These are phyloP conservation scores for Platygyra sinensis DNA, from an alignment of 64 coral and sea anemone genomes.

Conservation along the genomic window DNA sequence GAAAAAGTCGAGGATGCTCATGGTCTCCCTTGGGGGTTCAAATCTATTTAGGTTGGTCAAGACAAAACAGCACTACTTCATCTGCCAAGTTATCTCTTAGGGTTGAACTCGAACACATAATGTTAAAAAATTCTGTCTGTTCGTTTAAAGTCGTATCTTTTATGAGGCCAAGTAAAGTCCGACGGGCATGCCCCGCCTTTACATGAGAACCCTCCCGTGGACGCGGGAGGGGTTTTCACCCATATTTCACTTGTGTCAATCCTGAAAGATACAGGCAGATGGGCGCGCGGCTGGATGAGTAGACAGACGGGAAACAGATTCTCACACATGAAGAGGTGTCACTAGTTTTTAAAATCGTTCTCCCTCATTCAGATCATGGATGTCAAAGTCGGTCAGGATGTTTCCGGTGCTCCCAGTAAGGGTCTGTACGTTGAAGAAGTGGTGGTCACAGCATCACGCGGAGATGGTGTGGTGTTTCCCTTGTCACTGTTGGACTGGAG, in stretches of 20 bases:
- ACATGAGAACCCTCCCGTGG: too few relatives aligned
- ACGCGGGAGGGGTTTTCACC: too few relatives aligned
- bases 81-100: too few relatives aligned
- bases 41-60: too few relatives aligned
- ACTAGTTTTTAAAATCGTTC: background rate
- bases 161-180: too few relatives aligned
- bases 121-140: too few relatives aligned
- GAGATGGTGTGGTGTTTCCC: slow-evolving; percentile 56
- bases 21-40: too few relatives aligned
- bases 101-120: too few relatives aligned
- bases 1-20: too few relatives aligned
- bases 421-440: slow-evolving; percentile 66
- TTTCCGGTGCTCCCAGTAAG: slow-evolving; percentile 28
- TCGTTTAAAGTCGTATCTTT: too few relatives aligned
- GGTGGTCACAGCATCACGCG: slow-evolving; percentile 63
- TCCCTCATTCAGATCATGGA: slow-evolving; percentile 34
- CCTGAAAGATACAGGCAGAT: background rate
- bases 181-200: too few relatives aligned
- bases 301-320: background rate
- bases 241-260: background rate
- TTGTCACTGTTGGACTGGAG: slow-evolving; percentile 53
- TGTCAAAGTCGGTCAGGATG: slow-evolving; percentile 58
- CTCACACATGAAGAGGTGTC: background rate
- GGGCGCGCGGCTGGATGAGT: background rate
- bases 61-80: too few relatives aligned